phyloP scores from a whole-genome alignment of 1,140 invertebrate species.

The Pentalonia nigronervosa region DNA sequence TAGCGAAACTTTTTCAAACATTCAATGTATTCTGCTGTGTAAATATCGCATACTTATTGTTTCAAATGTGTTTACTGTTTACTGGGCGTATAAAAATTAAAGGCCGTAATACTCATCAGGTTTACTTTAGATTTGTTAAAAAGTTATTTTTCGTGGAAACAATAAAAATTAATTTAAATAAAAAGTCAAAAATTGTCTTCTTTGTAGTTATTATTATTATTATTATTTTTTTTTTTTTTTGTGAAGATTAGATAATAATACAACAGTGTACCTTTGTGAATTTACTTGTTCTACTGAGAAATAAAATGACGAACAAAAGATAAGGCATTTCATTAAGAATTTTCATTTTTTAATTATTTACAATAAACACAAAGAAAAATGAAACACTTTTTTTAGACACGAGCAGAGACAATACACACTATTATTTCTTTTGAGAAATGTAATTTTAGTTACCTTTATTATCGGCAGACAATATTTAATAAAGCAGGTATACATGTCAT shows the following conservation, averaged over 20 bases:
- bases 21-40: neutral
- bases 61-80: neutral
- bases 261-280: neutral
- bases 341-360: conserved; percentile 29
- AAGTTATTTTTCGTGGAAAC: neutral
- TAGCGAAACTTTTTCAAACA: neutral
- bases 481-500: neutral
- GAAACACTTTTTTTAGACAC: neutral
- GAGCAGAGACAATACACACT: neutral
- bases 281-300: neutral
- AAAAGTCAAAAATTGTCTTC: neutral
- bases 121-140: neutral
- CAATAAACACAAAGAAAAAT: conserved; percentile 33
- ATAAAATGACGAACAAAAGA: conserved; percentile 21
- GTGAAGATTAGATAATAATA: neutral
- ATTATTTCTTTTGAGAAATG: conserved; percentile 37
- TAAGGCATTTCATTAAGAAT: conserved; percentile 5
- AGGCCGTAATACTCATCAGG: neutral
- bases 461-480: conserved; percentile 11
- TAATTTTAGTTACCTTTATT: conserved; percentile 1
- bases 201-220: too few relatives aligned
- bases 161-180: neutral
- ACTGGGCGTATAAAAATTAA: neutral
- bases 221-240: neutral
- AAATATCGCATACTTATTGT: neutral